Percentiles rank a stretch among this genome's conserved stretches.
phyloP scores from a whole-genome alignment of 2,797 vertebrate genomes.

The Pseudochirops corinnae region DNA sequence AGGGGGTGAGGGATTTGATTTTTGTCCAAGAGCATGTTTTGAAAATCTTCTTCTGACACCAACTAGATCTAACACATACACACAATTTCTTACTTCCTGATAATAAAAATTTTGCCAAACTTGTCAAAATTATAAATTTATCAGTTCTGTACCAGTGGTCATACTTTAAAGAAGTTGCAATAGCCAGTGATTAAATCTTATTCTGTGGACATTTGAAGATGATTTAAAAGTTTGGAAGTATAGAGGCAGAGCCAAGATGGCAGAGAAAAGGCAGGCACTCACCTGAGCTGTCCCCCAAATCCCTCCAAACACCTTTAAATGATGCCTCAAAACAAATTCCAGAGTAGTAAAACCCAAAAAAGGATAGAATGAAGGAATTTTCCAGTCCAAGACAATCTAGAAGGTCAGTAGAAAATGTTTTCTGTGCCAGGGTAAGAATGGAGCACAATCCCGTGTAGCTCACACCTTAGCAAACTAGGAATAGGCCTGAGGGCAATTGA shows the following conservation, averaged over 20 bases:
- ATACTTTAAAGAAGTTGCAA: neutral
- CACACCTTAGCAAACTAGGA: neutral
- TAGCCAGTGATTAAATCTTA: neutral
- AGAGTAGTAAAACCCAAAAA: neutral
- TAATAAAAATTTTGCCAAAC: conserved; percentile 13
- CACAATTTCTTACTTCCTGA: neutral
- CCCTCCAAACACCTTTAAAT: neutral
- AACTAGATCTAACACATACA: neutral
- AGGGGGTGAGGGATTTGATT: too few species aligned
- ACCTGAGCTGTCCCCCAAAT: neutral
- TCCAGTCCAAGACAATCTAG: neutral
- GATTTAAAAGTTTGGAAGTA: neutral
- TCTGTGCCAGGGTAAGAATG: neutral
- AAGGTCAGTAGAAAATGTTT: neutral
- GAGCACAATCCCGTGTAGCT: neutral
- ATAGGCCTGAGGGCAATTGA: too few species aligned
- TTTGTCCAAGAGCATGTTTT: neutral
- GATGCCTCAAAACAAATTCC: neutral
- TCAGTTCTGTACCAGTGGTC: conserved; percentile 4
- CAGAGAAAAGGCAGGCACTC: neutral
- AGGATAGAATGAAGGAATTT: neutral
- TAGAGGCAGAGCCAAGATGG: neutral
- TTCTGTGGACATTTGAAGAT: neutral
- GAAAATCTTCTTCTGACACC: neutral
- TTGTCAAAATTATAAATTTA: conserved; percentile 26